Evolutionary conservation across 2,888 invertebrate genomes (phyloP).

Genomic region (Drosophila mimetica): DNA sequence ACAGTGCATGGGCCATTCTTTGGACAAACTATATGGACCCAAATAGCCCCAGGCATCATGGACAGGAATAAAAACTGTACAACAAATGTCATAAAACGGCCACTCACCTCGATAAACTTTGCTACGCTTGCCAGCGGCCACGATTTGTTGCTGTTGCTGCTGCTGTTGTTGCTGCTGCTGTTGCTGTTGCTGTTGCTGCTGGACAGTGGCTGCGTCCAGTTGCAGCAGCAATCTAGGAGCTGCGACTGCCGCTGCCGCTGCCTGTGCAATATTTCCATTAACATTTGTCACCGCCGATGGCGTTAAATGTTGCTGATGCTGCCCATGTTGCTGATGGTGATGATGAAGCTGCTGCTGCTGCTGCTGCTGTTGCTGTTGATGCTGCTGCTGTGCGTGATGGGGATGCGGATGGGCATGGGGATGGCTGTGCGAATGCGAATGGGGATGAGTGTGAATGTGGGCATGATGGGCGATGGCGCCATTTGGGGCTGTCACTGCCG

Average conservation of each 20-base stretch:
- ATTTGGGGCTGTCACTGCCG: conserved; percentile 54
- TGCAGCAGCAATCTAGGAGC: conserved; percentile 88
- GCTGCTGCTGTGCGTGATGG: conserved; percentile 45
- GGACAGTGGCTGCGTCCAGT: conserved; percentile 91
- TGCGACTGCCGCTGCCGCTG: conserved; percentile 47
- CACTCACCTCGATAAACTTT: conserved; percentile 91
- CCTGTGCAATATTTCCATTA: conserved; percentile 67
- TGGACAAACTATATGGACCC: conserved; percentile 39
- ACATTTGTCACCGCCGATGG: conserved; percentile 64
- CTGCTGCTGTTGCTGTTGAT: conserved; percentile 42
- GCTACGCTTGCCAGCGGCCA: conserved; percentile 88
- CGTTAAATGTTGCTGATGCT: conserved; percentile 59
- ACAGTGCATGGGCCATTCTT: conserved; percentile 25
- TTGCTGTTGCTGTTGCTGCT: conserved; percentile 60
- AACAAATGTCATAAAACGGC: conserved; percentile 76
- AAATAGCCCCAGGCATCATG: conserved; percentile 39
- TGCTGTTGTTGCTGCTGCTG: conserved; percentile 82
- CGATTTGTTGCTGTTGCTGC: conserved; percentile 58
- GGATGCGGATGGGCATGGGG: conserved; percentile 39
- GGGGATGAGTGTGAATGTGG: conserved; percentile 49
- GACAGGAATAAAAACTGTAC: conserved; percentile 52
- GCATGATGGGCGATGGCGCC: conserved; percentile 58
- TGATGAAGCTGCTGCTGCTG: conserved; percentile 46
- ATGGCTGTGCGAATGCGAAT: conserved; percentile 38
- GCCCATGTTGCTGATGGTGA: conserved; percentile 45